A percentile compares a stretch with the other conserved stretches of the same genome.
Conservation (phyloP, 2,113 vertebrate species). For the Ctenodactylus gundi region DNA sequence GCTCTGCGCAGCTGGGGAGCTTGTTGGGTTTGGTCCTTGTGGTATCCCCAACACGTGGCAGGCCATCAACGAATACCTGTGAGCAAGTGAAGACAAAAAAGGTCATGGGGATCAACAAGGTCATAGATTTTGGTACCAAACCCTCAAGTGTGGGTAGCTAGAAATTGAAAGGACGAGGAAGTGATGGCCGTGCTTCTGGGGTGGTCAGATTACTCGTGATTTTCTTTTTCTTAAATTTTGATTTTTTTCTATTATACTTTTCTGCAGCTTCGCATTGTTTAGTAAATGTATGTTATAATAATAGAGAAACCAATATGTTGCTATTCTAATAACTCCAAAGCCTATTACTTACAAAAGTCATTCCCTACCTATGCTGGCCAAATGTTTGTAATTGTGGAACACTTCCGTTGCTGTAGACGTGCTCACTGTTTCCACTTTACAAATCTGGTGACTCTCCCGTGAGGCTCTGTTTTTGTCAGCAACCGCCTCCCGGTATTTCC, state of each 20-base stretch:
- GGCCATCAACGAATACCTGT: not conserved
- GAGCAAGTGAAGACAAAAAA: not conserved
- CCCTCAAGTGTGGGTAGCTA: not conserved
- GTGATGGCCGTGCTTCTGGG: not conserved
- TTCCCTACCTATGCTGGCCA: not conserved
- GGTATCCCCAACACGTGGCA: not conserved
- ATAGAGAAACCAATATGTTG: not conserved
- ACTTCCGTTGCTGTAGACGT: not conserved
- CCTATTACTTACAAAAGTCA: not conserved
- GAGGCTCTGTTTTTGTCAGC: constrained; percentile 15
- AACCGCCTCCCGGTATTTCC: constrained; percentile 42
- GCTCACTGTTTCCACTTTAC: constrained; percentile 54
- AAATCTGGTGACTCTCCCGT: not conserved
- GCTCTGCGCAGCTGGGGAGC: not conserved
- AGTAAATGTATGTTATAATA: not conserved
- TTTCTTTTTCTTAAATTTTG: not conserved
- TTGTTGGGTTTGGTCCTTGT: not conserved
- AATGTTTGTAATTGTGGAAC: not conserved
- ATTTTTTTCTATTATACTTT: not conserved
- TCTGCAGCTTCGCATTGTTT: not conserved
- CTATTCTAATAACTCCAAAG: constrained; percentile 26
- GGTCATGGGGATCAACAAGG: not conserved
- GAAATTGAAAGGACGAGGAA: not conserved
- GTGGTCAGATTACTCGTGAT: not conserved
- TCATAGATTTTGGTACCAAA: not conserved